phyloP scores from a whole-genome alignment of 2,888 invertebrate species.

The Petrolisthes manimaculis region DNA sequence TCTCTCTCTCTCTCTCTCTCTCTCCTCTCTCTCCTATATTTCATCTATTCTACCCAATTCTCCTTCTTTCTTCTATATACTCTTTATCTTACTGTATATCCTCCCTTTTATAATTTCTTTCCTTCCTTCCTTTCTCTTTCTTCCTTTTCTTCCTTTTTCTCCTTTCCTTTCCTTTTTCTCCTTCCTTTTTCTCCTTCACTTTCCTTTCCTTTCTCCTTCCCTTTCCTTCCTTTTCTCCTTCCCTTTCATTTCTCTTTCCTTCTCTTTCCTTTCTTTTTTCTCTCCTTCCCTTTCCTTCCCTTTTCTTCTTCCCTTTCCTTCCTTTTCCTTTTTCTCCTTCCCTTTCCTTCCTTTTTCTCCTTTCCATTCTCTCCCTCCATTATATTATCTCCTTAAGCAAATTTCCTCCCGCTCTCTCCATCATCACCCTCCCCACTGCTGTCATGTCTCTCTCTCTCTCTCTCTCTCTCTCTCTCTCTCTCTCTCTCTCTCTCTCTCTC shows the following conservation, averaged over 20 bases:
- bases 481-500: background rate
- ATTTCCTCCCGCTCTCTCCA: background rate
- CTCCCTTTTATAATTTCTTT: conserved; percentile 18
- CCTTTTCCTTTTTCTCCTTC: background rate
- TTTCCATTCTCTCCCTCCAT: background rate
- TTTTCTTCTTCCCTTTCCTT: background rate
- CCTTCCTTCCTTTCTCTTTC: background rate
- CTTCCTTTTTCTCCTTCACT: background rate
- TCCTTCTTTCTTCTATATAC: background rate
- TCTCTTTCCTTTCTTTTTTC: background rate
- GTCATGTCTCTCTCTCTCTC: conserved; percentile 3
- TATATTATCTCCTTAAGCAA: background rate
- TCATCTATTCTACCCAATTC: too few relatives aligned
- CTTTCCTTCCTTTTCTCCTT: conserved; percentile 19
- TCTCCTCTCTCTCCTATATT: background rate
- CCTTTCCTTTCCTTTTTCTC: background rate
- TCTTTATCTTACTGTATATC: conserved; percentile 9
- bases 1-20: background rate
- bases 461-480: background rate
- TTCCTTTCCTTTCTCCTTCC: conserved; percentile 25
- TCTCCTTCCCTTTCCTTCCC: background rate
- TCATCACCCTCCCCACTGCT: background rate
- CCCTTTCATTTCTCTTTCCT: background rate
- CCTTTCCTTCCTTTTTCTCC: background rate
- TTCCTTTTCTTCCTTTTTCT: conserved; percentile 9